Evolutionary conservation across 2,113 vertebrate genomes (phyloP).

Genomic region (Monarcha castaneiventris): DNA sequence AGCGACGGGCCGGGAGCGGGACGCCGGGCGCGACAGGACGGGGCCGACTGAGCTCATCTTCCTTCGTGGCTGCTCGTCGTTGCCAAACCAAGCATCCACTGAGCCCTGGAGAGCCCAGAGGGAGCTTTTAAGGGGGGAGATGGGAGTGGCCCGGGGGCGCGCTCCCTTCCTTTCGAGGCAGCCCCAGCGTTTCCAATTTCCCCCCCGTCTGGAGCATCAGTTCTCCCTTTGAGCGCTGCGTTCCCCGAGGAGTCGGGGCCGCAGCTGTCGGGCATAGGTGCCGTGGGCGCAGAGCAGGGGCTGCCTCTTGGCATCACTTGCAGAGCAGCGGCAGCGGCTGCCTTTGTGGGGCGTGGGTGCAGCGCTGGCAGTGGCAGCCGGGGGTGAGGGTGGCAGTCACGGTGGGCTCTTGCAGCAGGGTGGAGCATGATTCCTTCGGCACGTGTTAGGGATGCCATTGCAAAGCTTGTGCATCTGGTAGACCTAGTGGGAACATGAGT

Average conservation of each 20-base stretch:
- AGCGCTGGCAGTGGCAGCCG: background rate
- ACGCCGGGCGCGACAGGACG: background rate
- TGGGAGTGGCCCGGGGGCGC: fast-evolving
- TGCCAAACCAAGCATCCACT: background rate
- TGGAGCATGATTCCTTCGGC: background rate
- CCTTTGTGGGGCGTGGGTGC: background rate
- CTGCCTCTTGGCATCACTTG: background rate
- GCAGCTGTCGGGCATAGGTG: background rate
- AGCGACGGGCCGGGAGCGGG: background rate
- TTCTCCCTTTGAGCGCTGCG: background rate
- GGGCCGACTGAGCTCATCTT: fast-evolving
- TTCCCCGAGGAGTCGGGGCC: background rate
- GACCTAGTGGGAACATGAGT: background rate
- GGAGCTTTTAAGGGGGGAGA: fast-evolving
- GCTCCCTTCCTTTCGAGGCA: background rate
- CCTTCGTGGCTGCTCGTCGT: background rate
- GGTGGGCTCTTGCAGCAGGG: background rate
- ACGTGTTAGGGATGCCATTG: background rate
- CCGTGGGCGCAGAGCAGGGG: fast-evolving
- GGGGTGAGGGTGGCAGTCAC: background rate
- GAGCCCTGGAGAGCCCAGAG: background rate
- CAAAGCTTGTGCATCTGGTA: background rate
- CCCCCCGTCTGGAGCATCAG: too few relatives aligned
- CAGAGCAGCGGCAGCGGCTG: background rate
- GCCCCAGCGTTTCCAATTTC: background rate